Conservation (phyloP, 37 sponge, comb jelly and placozoan species). For the Geodia barretti region DNA sequence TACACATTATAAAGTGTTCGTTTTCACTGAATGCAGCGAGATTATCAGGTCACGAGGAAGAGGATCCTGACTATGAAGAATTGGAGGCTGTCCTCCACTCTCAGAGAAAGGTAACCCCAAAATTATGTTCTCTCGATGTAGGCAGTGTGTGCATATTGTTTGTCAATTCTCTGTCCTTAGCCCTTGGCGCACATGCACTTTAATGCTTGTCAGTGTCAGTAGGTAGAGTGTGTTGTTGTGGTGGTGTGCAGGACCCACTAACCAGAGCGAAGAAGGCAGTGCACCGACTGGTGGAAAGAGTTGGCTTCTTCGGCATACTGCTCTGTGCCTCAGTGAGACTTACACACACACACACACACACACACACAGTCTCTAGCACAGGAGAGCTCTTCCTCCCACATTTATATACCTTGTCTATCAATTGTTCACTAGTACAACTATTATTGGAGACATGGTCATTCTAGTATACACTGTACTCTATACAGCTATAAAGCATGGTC, state of each 20-base stretch:
- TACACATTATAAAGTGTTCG: no score
- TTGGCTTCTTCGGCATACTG: constrained; percentile 97
- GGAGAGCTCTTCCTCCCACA: no score
- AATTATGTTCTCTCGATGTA: no score
- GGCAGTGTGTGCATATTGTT: no score
- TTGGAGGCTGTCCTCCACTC: constrained; percentile 79
- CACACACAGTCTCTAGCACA: background rate
- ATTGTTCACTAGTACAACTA: no score
- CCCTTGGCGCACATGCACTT: no score
- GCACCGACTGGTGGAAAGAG: constrained; percentile 84
- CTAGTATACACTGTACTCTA: no score
- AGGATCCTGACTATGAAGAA: constrained; percentile 81
- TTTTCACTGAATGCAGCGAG: constrained; percentile 60
- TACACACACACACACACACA: no score
- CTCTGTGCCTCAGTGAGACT: constrained; percentile 95
- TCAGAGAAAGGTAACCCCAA: constrained; percentile 29
- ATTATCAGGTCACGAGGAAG: constrained; percentile 87
- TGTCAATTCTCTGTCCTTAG: no score
- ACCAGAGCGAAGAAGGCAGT: constrained; percentile 85
- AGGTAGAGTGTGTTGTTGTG: background rate
- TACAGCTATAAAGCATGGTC: background rate
- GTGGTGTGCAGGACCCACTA: constrained; percentile 57
- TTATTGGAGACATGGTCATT: background rate
- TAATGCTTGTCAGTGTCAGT: background rate
- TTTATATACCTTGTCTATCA: background rate